Evolutionary conservation across 1,140 invertebrate genomes (phyloP), one percentile per base, ranked within the genome.

Genomic region (Diabrotica virgifera): DNA sequence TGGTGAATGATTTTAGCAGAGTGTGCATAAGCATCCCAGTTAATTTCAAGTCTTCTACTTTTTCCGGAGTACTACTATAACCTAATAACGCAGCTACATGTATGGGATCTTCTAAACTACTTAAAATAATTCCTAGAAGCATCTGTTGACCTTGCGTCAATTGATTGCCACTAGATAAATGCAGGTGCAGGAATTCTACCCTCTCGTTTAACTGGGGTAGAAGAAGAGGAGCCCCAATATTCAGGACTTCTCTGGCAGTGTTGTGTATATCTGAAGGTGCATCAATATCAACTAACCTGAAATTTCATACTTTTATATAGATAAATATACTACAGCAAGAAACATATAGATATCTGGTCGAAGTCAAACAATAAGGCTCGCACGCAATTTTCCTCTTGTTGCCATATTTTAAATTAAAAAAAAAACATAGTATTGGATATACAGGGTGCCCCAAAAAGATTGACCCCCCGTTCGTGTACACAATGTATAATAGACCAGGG

Each of bases 61-160:
- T 72, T 13, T 80, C 77, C 5, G 66, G 61, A 11, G 63, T 67
- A 52, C 60, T 65, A 55, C 77, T 75, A 74, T 83, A 80, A 5
- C 85, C 83, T 5, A 88, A 78, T 13, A 89, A 75, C 6, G 83
- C 74, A 6, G 85, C 82, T 24, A 87, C 80, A 70, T 87, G 84
- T 56, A 78, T 79, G 67, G 85, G 85, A 71, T 87, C 85, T 73
- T 87, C 85, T 11, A 89, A 75, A 75, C 86, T 88, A 7, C 81
- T 83, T 55, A 88, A 78, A 36, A 88, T 84, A 35, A 88, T 86
- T 62, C 79, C 80, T 61, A 88, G 78, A 62, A 88, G 81, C 80
- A 88, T 82, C 70, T 83, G 80, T 79, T 89, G 85, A 57, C 87
- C 87, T 70, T 82, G 80, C 8, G 85, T 82, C 6, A 89, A 78